Conservation (phyloP, 2,113 vertebrate species). For the Mohoua ochrocephala region DNA sequence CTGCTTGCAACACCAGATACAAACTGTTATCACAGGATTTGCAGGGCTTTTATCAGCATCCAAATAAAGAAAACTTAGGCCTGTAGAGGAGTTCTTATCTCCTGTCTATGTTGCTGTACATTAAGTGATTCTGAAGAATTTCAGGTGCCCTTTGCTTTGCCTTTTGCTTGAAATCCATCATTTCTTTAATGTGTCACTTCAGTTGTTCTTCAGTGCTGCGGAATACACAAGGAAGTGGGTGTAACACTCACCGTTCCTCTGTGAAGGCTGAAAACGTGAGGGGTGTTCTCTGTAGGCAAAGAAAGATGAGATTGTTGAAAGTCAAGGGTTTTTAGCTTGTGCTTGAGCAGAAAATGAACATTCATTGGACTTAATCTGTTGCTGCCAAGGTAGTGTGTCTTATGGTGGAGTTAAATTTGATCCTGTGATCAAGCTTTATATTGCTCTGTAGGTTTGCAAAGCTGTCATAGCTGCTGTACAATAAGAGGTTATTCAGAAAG, state of each 20-base stretch:
- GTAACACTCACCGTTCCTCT: background rate
- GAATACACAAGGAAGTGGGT: background rate
- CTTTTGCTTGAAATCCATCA: background rate
- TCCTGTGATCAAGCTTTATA: background rate
- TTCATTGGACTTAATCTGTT: background rate
- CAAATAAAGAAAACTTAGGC: background rate
- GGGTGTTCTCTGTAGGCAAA: background rate
- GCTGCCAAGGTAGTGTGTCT: background rate
- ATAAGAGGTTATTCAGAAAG: background rate
- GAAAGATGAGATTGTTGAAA: background rate
- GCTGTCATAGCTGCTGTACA: background rate
- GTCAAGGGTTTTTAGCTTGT: background rate
- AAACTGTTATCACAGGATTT: background rate
- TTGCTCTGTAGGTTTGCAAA: background rate
- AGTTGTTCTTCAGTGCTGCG: background rate
- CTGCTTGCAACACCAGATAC: background rate
- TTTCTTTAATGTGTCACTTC: background rate
- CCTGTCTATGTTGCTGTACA: background rate
- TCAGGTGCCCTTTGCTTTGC: background rate
- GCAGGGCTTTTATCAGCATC: background rate
- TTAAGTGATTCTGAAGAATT: background rate
- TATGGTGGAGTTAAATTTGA: background rate
- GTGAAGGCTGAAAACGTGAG: background rate
- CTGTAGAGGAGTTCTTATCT: background rate
- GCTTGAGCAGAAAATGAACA: background rate